phyloP scores from a whole-genome alignment of 2,888 invertebrate genomes.

The Drosophila pseudotalamancana region DNA sequence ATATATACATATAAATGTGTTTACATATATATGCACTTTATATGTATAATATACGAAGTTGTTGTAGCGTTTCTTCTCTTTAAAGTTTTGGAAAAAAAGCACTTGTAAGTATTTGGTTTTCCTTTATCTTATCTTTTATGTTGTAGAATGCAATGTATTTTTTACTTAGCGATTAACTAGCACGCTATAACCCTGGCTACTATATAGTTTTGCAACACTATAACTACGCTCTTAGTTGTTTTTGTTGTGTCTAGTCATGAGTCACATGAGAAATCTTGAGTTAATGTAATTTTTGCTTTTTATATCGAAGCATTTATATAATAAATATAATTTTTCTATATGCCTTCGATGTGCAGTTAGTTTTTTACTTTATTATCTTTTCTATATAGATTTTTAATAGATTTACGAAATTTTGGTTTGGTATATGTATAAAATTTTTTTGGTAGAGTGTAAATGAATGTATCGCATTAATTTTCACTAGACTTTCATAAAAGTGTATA shows the following conservation, averaged over 20 bases:
- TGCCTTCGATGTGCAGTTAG: slow-evolving; percentile 56
- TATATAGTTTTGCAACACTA: slow-evolving; percentile 54
- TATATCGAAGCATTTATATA: slow-evolving; percentile 14
- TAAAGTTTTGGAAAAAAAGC: slow-evolving; percentile 65
- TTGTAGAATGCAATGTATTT: slow-evolving; percentile 35
- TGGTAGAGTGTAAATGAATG: slow-evolving; percentile 73
- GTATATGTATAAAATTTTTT: slow-evolving; percentile 66
- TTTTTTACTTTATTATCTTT: slow-evolving; percentile 38
- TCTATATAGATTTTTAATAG: slow-evolving; percentile 45
- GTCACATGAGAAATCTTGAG: slow-evolving; percentile 75
- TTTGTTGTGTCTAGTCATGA: slow-evolving; percentile 36
- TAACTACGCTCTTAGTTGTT: slow-evolving; percentile 56
- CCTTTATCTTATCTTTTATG: slow-evolving; percentile 7
- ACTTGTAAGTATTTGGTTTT: slow-evolving; percentile 44
- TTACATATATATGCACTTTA: slow-evolving; percentile 61
- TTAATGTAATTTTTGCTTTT: slow-evolving; percentile 2
- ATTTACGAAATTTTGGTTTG: slow-evolving; percentile 44
- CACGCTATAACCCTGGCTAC: slow-evolving; percentile 49
- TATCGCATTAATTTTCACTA: slow-evolving; percentile 59
- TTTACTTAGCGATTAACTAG: slow-evolving; percentile 38
- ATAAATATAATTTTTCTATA: background rate
- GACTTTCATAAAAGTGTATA: slow-evolving; percentile 62
- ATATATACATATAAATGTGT: slow-evolving; percentile 57
- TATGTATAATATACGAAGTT: slow-evolving; percentile 66
- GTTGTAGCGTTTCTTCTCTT: slow-evolving; percentile 37